Percentiles rank a stretch among this genome's conserved stretches.
Conservation (phyloP, 1,140 invertebrate species). For the Apocrypta bakeri region DNA sequence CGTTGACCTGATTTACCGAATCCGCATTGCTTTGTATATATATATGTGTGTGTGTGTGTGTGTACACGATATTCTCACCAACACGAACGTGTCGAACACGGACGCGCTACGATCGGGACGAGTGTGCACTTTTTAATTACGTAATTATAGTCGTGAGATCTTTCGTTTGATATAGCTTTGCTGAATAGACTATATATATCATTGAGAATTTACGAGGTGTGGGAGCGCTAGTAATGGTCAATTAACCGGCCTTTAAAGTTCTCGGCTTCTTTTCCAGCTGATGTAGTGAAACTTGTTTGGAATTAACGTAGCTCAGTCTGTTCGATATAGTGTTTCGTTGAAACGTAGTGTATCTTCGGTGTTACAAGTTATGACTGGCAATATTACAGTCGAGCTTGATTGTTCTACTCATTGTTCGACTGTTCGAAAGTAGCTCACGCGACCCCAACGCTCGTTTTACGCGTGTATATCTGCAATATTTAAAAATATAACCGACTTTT, state of each 20-base stretch:
- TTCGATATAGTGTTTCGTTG: too few relatives aligned
- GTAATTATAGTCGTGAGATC: slow-evolving; percentile 22
- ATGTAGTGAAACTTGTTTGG: background rate
- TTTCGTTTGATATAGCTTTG: background rate
- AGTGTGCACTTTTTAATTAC: slow-evolving; percentile 22
- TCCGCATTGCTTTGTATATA: background rate
- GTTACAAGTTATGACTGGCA: too few relatives aligned
- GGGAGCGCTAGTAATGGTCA: background rate
- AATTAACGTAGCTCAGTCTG: background rate
- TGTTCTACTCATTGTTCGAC: too few relatives aligned
- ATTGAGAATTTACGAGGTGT: background rate
- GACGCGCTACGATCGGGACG: background rate
- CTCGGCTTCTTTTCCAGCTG: background rate
- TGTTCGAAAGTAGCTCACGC: too few relatives aligned
- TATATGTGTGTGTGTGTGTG: background rate
- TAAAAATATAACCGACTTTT: too few relatives aligned
- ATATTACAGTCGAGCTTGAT: too few relatives aligned
- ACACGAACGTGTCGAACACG: too few relatives aligned
- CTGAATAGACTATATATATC: background rate
- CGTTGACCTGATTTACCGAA: slow-evolving; percentile 29
- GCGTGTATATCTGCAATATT: too few relatives aligned
- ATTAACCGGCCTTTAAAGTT: slow-evolving; percentile 6
- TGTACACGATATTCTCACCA: background rate
- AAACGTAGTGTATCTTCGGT: too few relatives aligned
- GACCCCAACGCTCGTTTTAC: too few relatives aligned